Evolutionary conservation across 1,140 invertebrate genomes (phyloP).

Genomic region (Steinernema feltiae): DNA sequence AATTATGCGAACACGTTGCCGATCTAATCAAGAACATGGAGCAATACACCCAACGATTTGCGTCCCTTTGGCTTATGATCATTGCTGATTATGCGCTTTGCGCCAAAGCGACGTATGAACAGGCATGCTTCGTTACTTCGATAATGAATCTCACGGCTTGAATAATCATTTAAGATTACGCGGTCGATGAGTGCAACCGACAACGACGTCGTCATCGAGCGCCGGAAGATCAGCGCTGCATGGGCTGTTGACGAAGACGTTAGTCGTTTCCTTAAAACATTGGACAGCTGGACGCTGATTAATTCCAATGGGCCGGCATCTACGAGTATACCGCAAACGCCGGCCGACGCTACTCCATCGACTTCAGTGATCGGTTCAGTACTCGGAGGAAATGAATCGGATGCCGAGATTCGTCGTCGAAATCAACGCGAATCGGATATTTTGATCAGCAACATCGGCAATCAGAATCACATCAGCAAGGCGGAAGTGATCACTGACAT

Average conservation of each 20-base stretch:
- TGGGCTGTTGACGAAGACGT: slow-evolving; percentile 93
- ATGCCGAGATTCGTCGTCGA: slow-evolving; percentile 71
- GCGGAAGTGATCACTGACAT: slow-evolving; percentile 51
- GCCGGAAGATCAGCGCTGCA: slow-evolving; percentile 74
- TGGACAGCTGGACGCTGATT: slow-evolving; percentile 43
- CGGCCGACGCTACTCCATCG: not conserved
- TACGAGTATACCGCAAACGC: slow-evolving; percentile 1
- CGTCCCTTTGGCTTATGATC: slow-evolving; percentile 53
- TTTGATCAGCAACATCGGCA: slow-evolving; percentile 64
- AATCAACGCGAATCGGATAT: slow-evolving; percentile 84
- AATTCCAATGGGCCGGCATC: slow-evolving; percentile 19
- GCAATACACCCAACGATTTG: slow-evolving; percentile 48
- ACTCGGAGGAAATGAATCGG: slow-evolving; percentile 58
- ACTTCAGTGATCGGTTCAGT: slow-evolving; percentile 11
- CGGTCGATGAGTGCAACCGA: slow-evolving; percentile 21
- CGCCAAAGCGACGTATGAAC: slow-evolving; percentile 40
- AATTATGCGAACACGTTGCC: slow-evolving; percentile 48
- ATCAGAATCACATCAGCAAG: slow-evolving; percentile 40
- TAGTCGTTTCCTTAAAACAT: slow-evolving; percentile 67
- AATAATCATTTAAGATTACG: slow-evolving; percentile 43
- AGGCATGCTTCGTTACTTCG: slow-evolving; percentile 17
- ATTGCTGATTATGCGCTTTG: slow-evolving; percentile 45
- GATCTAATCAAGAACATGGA: slow-evolving; percentile 48
- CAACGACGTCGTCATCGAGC: slow-evolving; percentile 61
- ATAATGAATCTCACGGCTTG: not conserved